phyloP scores from a whole-genome alignment of 2,888 invertebrate genomes.

The Cataglyphis rosenhaueri region DNA sequence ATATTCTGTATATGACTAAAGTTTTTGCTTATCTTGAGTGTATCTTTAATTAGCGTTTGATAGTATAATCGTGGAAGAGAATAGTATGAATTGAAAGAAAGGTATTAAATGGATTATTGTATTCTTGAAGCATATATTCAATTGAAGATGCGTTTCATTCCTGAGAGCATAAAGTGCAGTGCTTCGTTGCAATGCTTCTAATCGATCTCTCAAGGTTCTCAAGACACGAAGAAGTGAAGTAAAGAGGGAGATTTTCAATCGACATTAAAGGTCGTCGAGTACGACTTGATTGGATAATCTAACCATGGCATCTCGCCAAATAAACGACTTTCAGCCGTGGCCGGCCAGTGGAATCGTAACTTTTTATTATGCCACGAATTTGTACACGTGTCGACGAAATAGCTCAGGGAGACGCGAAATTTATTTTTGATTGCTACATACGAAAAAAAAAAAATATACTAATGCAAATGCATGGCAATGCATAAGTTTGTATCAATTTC shows the following conservation, averaged over 20 bases:
- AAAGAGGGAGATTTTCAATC: slow-evolving; percentile 47
- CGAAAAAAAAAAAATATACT: background rate
- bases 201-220: slow-evolving; percentile 64
- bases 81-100: background rate
- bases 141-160: slow-evolving; percentile 25
- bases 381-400: slow-evolving; percentile 45
- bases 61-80: slow-evolving; percentile 16
- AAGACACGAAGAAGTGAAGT: slow-evolving; percentile 15
- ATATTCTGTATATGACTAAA: background rate
- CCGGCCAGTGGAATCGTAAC: slow-evolving; percentile 65
- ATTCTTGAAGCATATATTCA: background rate
- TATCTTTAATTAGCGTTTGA: slow-evolving; percentile 21
- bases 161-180: background rate
- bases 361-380: slow-evolving; percentile 71
- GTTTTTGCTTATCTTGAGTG: background rate
- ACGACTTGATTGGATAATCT: slow-evolving; percentile 70
- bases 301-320: slow-evolving; percentile 73
- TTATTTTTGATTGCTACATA: slow-evolving; percentile 23
- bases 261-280: slow-evolving; percentile 70
- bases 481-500: background rate
- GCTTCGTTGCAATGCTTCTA: slow-evolving; percentile 58
- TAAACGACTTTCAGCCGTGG: slow-evolving; percentile 63
- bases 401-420: slow-evolving; percentile 41
- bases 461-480: background rate
- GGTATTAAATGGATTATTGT: slow-evolving; percentile 6